Percentiles rank a stretch among this genome's conserved stretches.
Evolutionary conservation across 2,888 invertebrate species (phyloP).

Genomic region (Osedax frankpressi): DNA sequence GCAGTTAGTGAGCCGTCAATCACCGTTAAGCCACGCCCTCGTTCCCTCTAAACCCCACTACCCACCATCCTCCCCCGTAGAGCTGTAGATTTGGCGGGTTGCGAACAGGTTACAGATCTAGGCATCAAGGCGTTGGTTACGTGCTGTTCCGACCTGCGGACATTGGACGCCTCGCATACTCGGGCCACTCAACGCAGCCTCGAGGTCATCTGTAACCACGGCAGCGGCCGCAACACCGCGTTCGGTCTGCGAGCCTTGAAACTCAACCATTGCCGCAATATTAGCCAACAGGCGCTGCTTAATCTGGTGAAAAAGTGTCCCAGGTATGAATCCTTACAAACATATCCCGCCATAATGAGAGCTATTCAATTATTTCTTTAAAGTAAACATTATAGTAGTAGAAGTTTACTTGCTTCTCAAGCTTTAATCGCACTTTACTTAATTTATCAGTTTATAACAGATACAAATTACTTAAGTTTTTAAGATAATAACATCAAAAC

Average conservation of each 20-base stretch:
- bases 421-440: too few species aligned
- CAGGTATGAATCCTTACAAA: slow-evolving; percentile 27
- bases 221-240: slow-evolving; percentile 28
- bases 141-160: slow-evolving; percentile 34
- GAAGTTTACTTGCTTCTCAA: too few species aligned
- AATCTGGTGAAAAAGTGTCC: slow-evolving; percentile 35
- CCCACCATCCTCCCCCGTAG: slow-evolving; percentile 18
- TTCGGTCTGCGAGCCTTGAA: slow-evolving; percentile 36
- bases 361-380: neutral
- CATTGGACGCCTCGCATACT: slow-evolving; percentile 41
- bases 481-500: too few species aligned
- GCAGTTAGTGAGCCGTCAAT: neutral
- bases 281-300: slow-evolving; percentile 32
- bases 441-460: too few species aligned
- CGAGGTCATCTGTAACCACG: neutral
- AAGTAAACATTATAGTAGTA: too few species aligned
- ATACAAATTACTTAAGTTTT: too few species aligned
- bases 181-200: slow-evolving; percentile 22
- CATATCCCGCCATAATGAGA: too few species aligned
- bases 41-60: too few species aligned
- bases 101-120: slow-evolving; percentile 34
- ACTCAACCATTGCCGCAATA: slow-evolving; percentile 37
- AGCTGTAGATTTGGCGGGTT: slow-evolving; percentile 33
- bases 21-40: too few species aligned
- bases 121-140: slow-evolving; percentile 35